Evolutionary conservation across 2,888 invertebrate genomes (phyloP), one percentile per base, ranked within the genome.

Genomic region (Axea sp.): DNA sequence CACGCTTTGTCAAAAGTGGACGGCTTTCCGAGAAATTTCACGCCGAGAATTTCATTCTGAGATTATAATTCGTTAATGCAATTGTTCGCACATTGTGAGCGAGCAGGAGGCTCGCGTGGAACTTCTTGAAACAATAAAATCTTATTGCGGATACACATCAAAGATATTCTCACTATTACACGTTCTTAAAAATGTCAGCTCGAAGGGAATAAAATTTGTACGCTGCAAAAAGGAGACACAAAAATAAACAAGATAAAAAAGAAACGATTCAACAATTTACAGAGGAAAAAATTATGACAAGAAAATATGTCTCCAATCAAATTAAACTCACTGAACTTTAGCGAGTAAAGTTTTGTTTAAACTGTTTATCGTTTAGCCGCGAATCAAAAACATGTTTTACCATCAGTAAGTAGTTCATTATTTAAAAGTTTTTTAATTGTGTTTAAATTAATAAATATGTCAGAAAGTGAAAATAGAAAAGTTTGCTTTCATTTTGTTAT

Each of bases 231-330:
- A n/a, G n/a, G n/a, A n/a, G n/a, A n/a, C n/a, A n/a, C n/a, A n/a
- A n/a, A n/a, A n/a, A n/a, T n/a, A n/a, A n/a, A n/a, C n/a, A n/a
- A n/a, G n/a, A n/a, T n/a, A 24, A 11, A 28, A 24, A 60, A 35
- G 49, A 37, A 37, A 33, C 47, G 60, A 60, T 49, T 60, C 19
- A 39, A 19, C 49, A 35, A 60, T 60, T 60, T 60, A 12, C 39
- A 9, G 9, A 49, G 49, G 17, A 49, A 41, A 49, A 47, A 60
- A 24, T 39, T 49, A 31, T 37, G 49, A 62, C 49, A 49, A 41
- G 39, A 31, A 60, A 47, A 49, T 47, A 39, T 62, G 60, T 62
- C 60, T 62, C 49, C 39, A 49, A 62, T 62, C 49, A 62, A 39
- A 37, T 22, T 26, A 28, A 15, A 39, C 49, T 62, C 39, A 39